Percentiles rank a stretch among this genome's conserved stretches.
phyloP scores from a whole-genome alignment of 1,140 invertebrate genomes.

The Drosophila arawakana region DNA sequence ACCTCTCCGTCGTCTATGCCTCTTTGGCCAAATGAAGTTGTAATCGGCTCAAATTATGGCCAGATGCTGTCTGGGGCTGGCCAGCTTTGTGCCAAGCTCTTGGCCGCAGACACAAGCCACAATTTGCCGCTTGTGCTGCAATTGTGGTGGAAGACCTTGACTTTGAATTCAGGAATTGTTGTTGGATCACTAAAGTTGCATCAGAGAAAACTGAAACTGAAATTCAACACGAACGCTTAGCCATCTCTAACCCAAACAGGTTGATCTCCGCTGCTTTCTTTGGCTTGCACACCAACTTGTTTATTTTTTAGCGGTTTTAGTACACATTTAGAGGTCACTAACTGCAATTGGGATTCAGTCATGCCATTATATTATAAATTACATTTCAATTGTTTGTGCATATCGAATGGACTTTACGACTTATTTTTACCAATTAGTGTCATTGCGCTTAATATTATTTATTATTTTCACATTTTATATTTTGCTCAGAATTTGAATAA shows the following conservation, averaged over 20 bases:
- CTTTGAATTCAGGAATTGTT: conserved; percentile 54
- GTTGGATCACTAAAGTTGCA: conserved; percentile 24
- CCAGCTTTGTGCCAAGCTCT: conserved; percentile 22
- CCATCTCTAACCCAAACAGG: conserved; percentile 48
- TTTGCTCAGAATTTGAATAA: too few relatives aligned
- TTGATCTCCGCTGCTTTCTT: conserved; percentile 62
- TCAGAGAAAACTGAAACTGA: conserved; percentile 31
- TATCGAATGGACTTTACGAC: conserved; percentile 2
- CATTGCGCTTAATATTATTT: not conserved
- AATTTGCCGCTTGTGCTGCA: conserved; percentile 8
- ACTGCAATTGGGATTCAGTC: conserved; percentile 34
- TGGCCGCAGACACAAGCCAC: conserved; percentile 7
- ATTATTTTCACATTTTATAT: not conserved
- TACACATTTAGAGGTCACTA: conserved; percentile 33
- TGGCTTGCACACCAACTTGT: conserved; percentile 21
- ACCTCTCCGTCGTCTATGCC: not conserved
- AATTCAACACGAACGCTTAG: conserved; percentile 34
- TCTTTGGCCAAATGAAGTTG: conserved; percentile 43
- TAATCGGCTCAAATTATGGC: conserved; percentile 74
- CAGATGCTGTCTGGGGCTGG: conserved; percentile 52
- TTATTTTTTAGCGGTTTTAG: conserved; percentile 8
- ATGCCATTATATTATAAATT: conserved; percentile 19
- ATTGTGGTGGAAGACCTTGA: conserved; percentile 61
- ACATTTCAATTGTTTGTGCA: not conserved
- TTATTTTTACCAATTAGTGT: not conserved